Evolutionary conservation across 2,113 vertebrate species (phyloP), one percentile per base, ranked within the genome.

Genomic region (Danionella cerebrum): DNA sequence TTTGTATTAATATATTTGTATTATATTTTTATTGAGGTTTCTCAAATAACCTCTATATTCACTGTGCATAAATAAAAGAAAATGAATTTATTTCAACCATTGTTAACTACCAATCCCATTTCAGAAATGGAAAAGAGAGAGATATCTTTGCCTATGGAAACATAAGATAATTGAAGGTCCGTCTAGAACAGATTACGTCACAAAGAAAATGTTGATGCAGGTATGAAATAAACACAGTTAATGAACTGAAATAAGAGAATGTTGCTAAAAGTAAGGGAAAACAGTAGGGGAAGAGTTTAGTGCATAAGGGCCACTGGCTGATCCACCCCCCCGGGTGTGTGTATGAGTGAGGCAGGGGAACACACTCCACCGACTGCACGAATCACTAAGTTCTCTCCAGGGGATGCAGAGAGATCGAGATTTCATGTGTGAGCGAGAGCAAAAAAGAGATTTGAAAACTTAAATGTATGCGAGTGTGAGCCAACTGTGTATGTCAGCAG

Each of bases 301-400:
- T 70, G 67, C 67, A 65, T 67, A 75, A 70, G 68, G 72, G 68
- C 72, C 70, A 75, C 72, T 75, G 63, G 45, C 58, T 60, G 58
- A 44, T 54, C n/a, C n/a, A 59, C 62, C 55, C 67, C 72, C 67
- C 57, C 59, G 59, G 63, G 50, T 65, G 65, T 36, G 63, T 35
- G 18, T 65, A 67, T 53, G 42, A 9, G 52, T 36, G 45, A 60
- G 57, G 64, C 22, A 38, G 14, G 31, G 21, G 24, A 81, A 79
- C 57, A 78, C 79, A 86, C 83, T 77, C 76, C 69, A 66, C 72
- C 67, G 66, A 70, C 60, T 70, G 53, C 72, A 74, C 72, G 72
- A 70, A 66, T 74, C 67, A 74, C 72, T 74, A 74, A 60, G 54
- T 47, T 70, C 72, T 44, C 72, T 67, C 72, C 76, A 79, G 78